These are phyloP conservation scores for Eugnorisma glareosa DNA, from an alignment of 2,888 invertebrate species.

Conservation along the genomic window DNA sequence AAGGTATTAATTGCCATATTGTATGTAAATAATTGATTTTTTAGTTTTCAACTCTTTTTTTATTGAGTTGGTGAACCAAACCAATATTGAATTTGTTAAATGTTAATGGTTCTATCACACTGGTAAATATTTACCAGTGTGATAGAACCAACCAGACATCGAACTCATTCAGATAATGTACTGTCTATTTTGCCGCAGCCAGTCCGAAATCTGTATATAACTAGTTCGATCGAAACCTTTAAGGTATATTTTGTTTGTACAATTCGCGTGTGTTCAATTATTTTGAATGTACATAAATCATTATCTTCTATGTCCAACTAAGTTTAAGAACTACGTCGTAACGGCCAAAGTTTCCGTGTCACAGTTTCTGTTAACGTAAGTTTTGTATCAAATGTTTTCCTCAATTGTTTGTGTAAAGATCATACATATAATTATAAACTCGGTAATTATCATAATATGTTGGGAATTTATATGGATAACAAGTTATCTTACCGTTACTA, in stretches of 20 bases:
- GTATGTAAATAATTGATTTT: constrained; percentile 27
- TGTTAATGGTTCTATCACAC: not conserved
- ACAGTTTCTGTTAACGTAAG: constrained; percentile 53
- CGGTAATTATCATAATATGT: constrained; percentile 77
- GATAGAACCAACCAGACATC: too few relatives aligned
- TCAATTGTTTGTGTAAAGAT: constrained; percentile 70
- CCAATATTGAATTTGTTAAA: not conserved
- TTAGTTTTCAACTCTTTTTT: not conserved
- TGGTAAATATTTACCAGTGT: not conserved
- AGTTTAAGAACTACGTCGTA: not conserved
- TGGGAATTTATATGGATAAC: constrained; percentile 81
- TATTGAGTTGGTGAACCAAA: not conserved
- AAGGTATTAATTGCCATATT: not conserved
- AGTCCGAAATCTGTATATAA: not conserved
- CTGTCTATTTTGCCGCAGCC: not conserved
- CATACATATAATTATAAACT: constrained; percentile 67
- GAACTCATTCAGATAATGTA: not conserved
- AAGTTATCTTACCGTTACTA: constrained; percentile 88
- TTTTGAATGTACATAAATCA: constrained; percentile 14
- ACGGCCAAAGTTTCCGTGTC: constrained; percentile 19
- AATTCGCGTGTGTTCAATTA: not conserved
- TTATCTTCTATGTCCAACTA: not conserved
- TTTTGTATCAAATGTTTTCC: constrained; percentile 64
- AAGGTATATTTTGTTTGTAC: not conserved
- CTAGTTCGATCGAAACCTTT: not conserved